phyloP scores from a whole-genome alignment of 1,140 invertebrate species.

The Drosophila arawakana region DNA sequence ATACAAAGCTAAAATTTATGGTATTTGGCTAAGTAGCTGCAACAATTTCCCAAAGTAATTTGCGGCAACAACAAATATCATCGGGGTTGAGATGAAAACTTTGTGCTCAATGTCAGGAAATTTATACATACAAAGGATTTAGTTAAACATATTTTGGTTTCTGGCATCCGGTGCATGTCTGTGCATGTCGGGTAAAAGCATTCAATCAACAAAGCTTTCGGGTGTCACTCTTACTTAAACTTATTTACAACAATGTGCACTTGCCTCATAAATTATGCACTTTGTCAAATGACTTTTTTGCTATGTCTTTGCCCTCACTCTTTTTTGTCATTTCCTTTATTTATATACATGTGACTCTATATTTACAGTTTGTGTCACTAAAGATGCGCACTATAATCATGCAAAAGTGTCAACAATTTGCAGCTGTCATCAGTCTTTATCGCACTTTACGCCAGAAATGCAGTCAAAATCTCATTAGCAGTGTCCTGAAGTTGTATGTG shows the following conservation, averaged over 20 bases:
- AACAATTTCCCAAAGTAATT: constrained; percentile 36
- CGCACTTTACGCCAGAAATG: constrained; percentile 46
- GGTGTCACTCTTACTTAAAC: constrained; percentile 25
- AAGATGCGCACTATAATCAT: constrained; percentile 67
- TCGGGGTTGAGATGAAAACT: background rate
- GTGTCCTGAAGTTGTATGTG: constrained; percentile 5
- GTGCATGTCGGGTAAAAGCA: constrained; percentile 32
- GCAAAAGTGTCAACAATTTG: constrained; percentile 53
- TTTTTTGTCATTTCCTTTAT: background rate
- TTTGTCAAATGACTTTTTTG: constrained; percentile 30
- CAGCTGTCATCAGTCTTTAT: constrained; percentile 52
- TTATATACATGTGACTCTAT: constrained; percentile 1
- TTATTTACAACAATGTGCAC: constrained; percentile 59
- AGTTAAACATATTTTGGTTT: constrained; percentile 46
- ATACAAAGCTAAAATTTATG: constrained; percentile 58
- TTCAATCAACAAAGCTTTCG: constrained; percentile 52
- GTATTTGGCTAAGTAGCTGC: constrained; percentile 65
- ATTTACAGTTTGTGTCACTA: constrained; percentile 28
- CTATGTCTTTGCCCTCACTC: background rate
- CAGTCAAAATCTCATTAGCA: constrained; percentile 75
- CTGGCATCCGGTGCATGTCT: constrained; percentile 9
- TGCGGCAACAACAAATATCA: background rate
- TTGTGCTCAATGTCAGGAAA: constrained; percentile 38
- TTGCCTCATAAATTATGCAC: constrained; percentile 65
- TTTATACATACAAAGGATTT: constrained; percentile 65